Conservation (phyloP, 2,888 invertebrate species). For the Sicus ferrugineus region DNA sequence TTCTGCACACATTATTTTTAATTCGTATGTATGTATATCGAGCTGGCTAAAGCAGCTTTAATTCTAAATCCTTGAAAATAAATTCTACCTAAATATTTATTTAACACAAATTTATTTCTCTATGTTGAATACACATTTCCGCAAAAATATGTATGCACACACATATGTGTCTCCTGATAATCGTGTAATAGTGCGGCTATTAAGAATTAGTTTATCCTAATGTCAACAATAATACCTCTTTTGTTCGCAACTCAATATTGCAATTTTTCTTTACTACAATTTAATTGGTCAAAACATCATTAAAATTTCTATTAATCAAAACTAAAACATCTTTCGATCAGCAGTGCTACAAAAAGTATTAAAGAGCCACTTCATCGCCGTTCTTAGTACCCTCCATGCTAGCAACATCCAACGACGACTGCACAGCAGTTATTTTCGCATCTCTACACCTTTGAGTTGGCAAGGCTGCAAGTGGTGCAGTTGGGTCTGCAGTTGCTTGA, state of each 20-base stretch:
- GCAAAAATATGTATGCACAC: neutral
- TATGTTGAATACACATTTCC: neutral
- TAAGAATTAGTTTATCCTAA: slow-evolving; percentile 12
- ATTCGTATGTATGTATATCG: slow-evolving; percentile 7
- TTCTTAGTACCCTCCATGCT: slow-evolving; percentile 38
- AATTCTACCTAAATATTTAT: slow-evolving; percentile 13
- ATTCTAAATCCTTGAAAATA: neutral
- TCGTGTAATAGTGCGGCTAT: neutral
- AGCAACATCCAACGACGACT: slow-evolving; percentile 47
- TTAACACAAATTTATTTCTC: slow-evolving; percentile 7
- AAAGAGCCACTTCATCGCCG: slow-evolving; percentile 58
- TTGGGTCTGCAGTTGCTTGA: neutral
- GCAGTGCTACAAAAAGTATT: slow-evolving; percentile 38
- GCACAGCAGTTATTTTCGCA: slow-evolving; percentile 49
- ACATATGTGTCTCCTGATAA: neutral
- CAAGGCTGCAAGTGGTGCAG: slow-evolving; percentile 38
- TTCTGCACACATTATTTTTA: slow-evolving; percentile 23
- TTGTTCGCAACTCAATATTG: neutral
- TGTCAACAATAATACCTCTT: slow-evolving; percentile 14
- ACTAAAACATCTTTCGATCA: slow-evolving; percentile 13
- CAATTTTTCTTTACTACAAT: slow-evolving; percentile 3
- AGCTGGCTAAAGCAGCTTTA: slow-evolving; percentile 1
- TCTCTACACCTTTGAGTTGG: slow-evolving; percentile 55
- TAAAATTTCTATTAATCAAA: slow-evolving; percentile 23
- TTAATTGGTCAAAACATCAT: slow-evolving; percentile 10